Percentiles rank a stretch among this genome's conserved stretches.
These are phyloP conservation scores for Enteromius afrohamiltoni DNA, from an alignment of 2,797 vertebrate species.

Conservation along the genomic window DNA sequence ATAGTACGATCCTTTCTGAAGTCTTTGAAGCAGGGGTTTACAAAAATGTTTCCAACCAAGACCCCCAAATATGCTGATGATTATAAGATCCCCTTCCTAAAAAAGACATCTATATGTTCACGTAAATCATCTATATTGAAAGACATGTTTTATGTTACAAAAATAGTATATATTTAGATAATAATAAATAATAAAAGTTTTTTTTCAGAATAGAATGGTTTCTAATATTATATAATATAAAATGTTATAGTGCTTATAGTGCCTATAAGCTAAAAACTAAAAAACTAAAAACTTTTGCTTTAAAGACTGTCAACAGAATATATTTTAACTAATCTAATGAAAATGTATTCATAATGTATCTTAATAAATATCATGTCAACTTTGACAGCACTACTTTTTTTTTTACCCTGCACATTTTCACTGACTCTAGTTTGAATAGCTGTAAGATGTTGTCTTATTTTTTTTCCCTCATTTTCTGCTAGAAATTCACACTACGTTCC, in stretches of 20 bases:
- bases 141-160: not conserved
- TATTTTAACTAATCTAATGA: not conserved
- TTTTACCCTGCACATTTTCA: not conserved
- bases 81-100: not conserved
- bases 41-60: not conserved
- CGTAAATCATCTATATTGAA: not conserved
- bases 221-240: not conserved
- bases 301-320: not conserved
- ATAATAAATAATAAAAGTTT: not conserved
- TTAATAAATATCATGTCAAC: not conserved
- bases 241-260: not conserved
- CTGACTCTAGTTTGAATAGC: not conserved
- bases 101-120: not conserved
- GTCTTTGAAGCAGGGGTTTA: not conserved
- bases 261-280: too few relatives aligned
- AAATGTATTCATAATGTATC: not conserved
- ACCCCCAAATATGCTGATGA: not conserved
- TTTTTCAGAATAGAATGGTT: not conserved
- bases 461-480: conserved; percentile 14
- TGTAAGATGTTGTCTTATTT: not conserved
- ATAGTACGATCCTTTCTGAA: not conserved
- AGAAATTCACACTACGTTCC: conserved; percentile 77
- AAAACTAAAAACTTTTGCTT: too few relatives aligned
- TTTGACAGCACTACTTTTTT: not conserved
- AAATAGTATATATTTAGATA: not conserved